These are phyloP conservation scores for Chloropsis cyanopogon DNA, from an alignment of 2,113 vertebrate species.

Conservation along the genomic window DNA sequence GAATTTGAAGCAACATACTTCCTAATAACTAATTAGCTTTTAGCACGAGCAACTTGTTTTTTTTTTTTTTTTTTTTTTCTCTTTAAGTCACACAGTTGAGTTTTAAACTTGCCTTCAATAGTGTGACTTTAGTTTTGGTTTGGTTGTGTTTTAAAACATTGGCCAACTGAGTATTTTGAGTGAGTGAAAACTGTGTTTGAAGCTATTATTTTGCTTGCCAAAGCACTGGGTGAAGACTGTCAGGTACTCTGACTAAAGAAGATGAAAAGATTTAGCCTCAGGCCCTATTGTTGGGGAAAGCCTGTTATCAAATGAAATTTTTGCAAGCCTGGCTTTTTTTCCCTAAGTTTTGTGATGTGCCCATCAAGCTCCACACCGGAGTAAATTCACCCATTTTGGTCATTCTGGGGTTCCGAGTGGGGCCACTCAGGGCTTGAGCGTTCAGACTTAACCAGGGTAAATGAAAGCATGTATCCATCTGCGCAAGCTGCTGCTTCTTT, in stretches of 20 bases:
- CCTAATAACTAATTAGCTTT: neutral
- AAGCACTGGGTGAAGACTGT: neutral
- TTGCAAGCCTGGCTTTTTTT: neutral
- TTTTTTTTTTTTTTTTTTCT: neutral
- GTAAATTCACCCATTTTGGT: neutral
- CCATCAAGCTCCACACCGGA: rapidly evolving
- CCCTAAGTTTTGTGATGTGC: neutral
- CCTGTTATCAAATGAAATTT: neutral
- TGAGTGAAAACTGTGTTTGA: neutral
- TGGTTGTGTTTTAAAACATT: neutral
- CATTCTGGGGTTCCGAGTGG: rapidly evolving
- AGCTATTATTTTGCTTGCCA: neutral
- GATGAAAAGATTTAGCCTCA: neutral
- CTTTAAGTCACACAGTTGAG: neutral
- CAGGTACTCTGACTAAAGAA: neutral
- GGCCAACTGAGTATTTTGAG: neutral
- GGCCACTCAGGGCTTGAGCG: neutral
- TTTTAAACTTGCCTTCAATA: neutral
- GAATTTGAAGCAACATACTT: neutral
- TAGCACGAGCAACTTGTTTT: neutral
- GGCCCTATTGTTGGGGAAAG: neutral
- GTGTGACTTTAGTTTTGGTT: neutral
- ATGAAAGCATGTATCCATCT: neutral
- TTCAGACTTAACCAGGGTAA: neutral
- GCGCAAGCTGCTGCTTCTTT: neutral